Evolutionary conservation across 35 echinoderm and acorn worm species (phyloP).

Genomic region (Acanthaster planci): DNA sequence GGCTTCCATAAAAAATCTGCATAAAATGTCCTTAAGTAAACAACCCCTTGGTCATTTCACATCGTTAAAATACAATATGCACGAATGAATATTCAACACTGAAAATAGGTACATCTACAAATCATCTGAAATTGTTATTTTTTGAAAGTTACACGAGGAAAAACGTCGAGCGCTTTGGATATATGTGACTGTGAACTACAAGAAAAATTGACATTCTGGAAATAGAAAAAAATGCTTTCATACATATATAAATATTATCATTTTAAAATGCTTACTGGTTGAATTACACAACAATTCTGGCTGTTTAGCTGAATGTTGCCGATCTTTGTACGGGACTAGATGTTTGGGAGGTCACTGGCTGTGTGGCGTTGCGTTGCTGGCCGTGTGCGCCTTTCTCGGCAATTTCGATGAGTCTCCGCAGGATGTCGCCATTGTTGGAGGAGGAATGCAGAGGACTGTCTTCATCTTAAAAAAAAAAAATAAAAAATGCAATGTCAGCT

Average conservation of each 20-base stretch:
- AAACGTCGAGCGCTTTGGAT: background rate
- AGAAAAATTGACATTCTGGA: background rate
- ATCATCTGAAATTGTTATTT: slow-evolving; percentile 1
- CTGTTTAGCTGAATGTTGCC: slow-evolving; percentile 7
- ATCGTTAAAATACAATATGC: slow-evolving; percentile 12
- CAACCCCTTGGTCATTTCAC: background rate
- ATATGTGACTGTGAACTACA: slow-evolving; percentile 10
- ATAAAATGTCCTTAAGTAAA: slow-evolving; percentile 3
- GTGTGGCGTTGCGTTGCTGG: background rate
- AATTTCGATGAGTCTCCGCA: slow-evolving; percentile 62
- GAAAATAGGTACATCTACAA: background rate
- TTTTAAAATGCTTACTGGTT: background rate
- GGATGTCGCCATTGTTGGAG: slow-evolving; percentile 60
- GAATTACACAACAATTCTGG: background rate
- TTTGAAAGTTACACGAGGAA: background rate
- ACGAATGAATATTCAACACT: background rate
- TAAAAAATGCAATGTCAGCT: too few relatives aligned
- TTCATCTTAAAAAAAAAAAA: background rate
- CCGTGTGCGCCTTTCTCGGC: slow-evolving; percentile 52
- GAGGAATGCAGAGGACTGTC: background rate
- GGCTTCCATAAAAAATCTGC: background rate
- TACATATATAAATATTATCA: slow-evolving; percentile 4
- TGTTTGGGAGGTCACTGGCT: background rate
- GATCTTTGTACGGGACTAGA: slow-evolving; percentile 11
- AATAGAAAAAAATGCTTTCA: background rate